Base-by-base conservation (phyloP, 2,888 invertebrate species). In the Archips xylosteana region DNA sequence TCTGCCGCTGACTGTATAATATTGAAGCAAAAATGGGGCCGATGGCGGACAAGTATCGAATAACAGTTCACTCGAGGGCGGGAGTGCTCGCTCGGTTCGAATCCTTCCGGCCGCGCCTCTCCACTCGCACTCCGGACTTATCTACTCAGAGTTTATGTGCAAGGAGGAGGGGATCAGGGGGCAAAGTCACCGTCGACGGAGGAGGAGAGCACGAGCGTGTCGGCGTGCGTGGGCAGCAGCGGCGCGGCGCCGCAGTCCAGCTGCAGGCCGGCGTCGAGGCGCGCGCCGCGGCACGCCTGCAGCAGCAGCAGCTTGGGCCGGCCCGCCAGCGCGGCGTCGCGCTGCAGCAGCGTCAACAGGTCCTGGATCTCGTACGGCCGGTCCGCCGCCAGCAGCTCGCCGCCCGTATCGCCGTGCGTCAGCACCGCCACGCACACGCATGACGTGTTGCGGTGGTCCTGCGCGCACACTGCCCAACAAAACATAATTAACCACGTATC, bases 261-360 rank as follows among this genome's bases (percentile, higher is more conserved):
- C 45, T 82, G 75, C 0, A 91, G 83, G 0, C 92, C 92, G 2
- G 79, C 76, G 51, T 92, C 92, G 8, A 81, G 47, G 2, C 76
- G 75, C 0, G 65, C 79, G 0, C 92, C 92, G 68, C 92, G 82
- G 76, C 92, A 92, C 45, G 92, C 92, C 90, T 92, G 79, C 42
- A 91, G 78, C 59, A 91, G 85, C 71, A 91, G 86, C 51, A 91
- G 77, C 71, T 91, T 91, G 2, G 91, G 91, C 59, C 87, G 89
- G 47, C 83, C 85, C 2, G 68, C 72, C 36, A 23, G 23, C 12
- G 74, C 70, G 69, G 86, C 79, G 0, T 79, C 79, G 36, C 81
- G 77, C 75, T 87, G 86, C 57, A 90, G 81, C 54, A 82, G 77
- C 63, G 68, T 68, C 6, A 84, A 79, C 3, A 90, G 75, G 42